phyloP scores from a whole-genome alignment of 2,113 vertebrate species.

The Dascyllus trimaculatus region DNA sequence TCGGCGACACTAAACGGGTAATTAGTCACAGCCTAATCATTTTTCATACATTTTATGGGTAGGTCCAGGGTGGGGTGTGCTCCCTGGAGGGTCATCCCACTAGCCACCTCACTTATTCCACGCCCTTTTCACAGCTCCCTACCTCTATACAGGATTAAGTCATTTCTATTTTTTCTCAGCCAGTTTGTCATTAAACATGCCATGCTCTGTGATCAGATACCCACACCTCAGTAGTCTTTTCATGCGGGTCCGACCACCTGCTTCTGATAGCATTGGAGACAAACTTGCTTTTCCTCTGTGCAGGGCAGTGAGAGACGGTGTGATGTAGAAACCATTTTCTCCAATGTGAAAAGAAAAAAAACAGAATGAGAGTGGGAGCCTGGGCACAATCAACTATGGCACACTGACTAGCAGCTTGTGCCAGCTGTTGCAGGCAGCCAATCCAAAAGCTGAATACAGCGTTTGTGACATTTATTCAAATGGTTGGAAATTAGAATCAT shows the following conservation, averaged over 20 bases:
- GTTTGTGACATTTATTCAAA: conserved; percentile 71
- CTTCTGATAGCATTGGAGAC: conserved; percentile 28
- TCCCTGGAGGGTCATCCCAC: conserved; percentile 68
- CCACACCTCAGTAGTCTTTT: conserved; percentile 10
- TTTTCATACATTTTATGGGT: conserved; percentile 85
- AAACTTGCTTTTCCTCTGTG: conserved; percentile 29
- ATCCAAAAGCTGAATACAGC: conserved; percentile 47
- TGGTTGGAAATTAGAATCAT: conserved; percentile 66
- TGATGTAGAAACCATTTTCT: conserved; percentile 44
- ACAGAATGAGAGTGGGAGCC: conserved; percentile 31
- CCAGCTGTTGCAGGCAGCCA: conserved; percentile 69
- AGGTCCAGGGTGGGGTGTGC: conserved; percentile 70
- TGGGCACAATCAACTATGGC: conserved; percentile 50
- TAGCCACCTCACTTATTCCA: conserved; percentile 54
- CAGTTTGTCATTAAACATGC: conserved; percentile 54
- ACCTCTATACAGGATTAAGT: conserved; percentile 46
- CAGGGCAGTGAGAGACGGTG: conserved; percentile 23
- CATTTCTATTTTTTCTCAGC: conserved; percentile 45
- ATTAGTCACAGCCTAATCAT: conserved; percentile 87
- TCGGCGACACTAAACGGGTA: conserved; percentile 84
- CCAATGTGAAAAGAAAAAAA: conserved; percentile 17
- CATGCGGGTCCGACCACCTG: conserved; percentile 41
- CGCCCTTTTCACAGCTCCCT: conserved; percentile 42
- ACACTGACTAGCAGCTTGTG: conserved; percentile 48
- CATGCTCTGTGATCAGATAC: conserved; percentile 41